Base-by-base conservation (phyloP, 2,113 vertebrate species). In the Falcunculus frontatus region DNA sequence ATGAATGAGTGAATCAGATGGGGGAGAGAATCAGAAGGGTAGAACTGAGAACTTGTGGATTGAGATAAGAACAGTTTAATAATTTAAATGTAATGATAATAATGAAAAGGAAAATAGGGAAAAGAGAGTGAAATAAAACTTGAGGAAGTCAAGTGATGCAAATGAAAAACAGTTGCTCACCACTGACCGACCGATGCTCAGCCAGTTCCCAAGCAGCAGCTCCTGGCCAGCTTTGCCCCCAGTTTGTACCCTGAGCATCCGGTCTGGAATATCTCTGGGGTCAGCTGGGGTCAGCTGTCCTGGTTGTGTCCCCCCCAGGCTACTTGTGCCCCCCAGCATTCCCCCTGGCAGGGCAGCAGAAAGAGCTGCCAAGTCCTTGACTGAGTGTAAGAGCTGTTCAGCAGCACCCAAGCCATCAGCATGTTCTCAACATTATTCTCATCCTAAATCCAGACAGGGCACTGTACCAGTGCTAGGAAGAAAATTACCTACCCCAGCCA, bases 151-250 rank as follows among this genome's bases (percentile, higher is more conserved):
- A 41, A 60, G 15, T 25, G 35, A 33, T 33, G 22, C n/a, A 42
- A 29, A 17, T 55, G 32, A 10, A 12, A 80, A 62, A 1, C 12
- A 21, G 10, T 60, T 47, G 46, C 46, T 70, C 18, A 20, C 30
- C 21, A 22, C 37, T 16, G 19, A 10, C 11, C 8, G 11, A 30
- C 4, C 0, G 0, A 17, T 39, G 37, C 25, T 16, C 29, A 46
- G 50, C 23, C 75, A 68, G n/a, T 33, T 25, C 30, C 53, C 1
- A 18, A 74, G 60, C 30, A 7, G 18, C 15, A 7, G 22, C 10
- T 68, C 13, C 41, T 49, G 39, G 21, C 11, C 70, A 49, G 41
- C 13, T 68, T 44, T 74, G 4, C 17, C 33, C 70, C 50, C 20
- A 5, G 4, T 68, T 74, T 33, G 29, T 15, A 7, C 47, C 4